A percentile compares a stretch with the other conserved stretches of the same genome.
Evolutionary conservation across 2,113 vertebrate genomes (phyloP).

Genomic region (Amblyornis subalaris): DNA sequence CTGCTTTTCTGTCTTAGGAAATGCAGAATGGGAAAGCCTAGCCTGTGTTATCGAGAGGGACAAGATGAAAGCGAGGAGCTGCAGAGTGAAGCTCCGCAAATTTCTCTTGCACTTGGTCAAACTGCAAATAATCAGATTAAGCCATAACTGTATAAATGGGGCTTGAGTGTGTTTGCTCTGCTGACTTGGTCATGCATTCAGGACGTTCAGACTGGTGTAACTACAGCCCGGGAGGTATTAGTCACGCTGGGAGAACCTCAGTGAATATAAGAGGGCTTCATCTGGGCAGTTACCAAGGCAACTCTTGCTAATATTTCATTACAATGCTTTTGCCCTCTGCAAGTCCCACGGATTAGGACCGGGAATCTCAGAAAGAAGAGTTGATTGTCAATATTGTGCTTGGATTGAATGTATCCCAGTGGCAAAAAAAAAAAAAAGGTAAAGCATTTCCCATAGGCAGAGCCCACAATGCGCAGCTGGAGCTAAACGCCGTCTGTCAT

Average conservation of each 20-base stretch:
- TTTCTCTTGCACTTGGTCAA: conserved; percentile 2
- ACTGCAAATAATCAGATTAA: conserved; percentile 62
- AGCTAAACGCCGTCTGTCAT: not conserved
- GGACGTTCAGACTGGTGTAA: conserved; percentile 31
- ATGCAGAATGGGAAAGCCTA: not conserved
- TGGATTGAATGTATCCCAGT: conserved; percentile 9
- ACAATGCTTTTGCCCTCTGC: conserved; percentile 38
- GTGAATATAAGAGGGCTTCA: conserved; percentile 62
- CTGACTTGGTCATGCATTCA: conserved; percentile 52
- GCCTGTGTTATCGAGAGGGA: not conserved
- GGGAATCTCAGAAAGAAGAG: conserved; percentile 57
- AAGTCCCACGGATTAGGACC: conserved; percentile 33
- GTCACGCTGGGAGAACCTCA: conserved; percentile 49
- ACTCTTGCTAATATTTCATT: conserved; percentile 67
- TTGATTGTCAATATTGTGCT: conserved; percentile 48
- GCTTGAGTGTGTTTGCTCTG: conserved; percentile 57
- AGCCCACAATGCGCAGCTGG: not conserved
- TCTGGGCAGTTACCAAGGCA: conserved; percentile 69
- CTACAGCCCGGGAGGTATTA: conserved; percentile 55
- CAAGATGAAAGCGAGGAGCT: conserved; percentile 17
- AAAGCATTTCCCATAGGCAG: not conserved
- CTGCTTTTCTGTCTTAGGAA: not conserved
- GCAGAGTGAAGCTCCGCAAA: not conserved
- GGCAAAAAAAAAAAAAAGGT: not conserved
- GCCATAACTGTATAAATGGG: conserved; percentile 55